phyloP scores from a whole-genome alignment of 2,113 vertebrate species.

The Engystomops pustulosus region DNA sequence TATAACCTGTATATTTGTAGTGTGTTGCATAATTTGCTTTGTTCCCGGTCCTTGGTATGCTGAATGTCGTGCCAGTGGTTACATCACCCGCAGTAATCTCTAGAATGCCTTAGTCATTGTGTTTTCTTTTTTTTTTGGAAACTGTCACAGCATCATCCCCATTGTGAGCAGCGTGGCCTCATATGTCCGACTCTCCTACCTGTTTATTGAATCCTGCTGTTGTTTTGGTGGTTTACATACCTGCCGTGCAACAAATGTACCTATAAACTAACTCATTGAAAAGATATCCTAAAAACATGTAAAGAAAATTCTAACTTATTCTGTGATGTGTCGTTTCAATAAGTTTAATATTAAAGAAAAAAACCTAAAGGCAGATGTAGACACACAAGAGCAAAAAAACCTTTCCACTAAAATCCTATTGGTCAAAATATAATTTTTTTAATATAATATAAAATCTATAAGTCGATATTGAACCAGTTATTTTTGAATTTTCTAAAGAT shows the following conservation, averaged over 20 bases:
- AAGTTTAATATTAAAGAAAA: too few species aligned
- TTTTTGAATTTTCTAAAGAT: too few species aligned
- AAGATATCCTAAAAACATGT: neutral
- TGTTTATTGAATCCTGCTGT: neutral
- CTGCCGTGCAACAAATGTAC: neutral
- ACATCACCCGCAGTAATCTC: constrained; percentile 10
- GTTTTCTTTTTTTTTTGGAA: neutral
- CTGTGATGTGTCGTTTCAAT: neutral
- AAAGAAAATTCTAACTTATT: neutral
- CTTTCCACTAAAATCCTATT: neutral
- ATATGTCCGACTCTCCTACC: neutral
- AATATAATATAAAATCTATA: too few species aligned
- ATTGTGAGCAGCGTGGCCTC: neutral
- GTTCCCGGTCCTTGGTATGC: neutral
- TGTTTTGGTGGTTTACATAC: neutral
- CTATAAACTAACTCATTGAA: neutral
- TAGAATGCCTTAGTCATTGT: constrained; percentile 31
- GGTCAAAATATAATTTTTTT: too few species aligned
- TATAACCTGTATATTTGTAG: neutral
- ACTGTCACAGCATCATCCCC: constrained; percentile 25
- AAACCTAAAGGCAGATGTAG: too few species aligned
- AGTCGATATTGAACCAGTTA: too few species aligned
- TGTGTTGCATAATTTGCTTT: constrained; percentile 7
- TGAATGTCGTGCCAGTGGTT: neutral
- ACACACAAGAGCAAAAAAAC: too few species aligned